phyloP scores from a whole-genome alignment of 2,888 invertebrate genomes.

The Belgica antarctica region DNA sequence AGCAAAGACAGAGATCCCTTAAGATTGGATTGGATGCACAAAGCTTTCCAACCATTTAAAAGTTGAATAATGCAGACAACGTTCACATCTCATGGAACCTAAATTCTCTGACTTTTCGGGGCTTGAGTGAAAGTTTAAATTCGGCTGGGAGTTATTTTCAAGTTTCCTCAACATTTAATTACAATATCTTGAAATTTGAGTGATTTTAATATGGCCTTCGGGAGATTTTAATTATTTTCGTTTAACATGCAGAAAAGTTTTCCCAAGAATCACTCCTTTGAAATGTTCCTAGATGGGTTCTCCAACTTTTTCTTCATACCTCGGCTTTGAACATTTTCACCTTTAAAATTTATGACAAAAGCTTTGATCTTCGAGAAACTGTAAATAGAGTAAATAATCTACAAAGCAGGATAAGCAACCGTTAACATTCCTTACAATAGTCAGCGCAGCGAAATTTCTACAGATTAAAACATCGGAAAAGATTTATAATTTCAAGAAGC shows the following conservation, averaged over 20 bases:
- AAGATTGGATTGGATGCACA: too few relatives aligned
- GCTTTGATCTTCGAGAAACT: too few relatives aligned
- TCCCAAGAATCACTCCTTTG: not conserved
- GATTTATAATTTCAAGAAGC: constrained; percentile 30
- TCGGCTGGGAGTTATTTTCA: constrained; percentile 33
- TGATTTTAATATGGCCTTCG: constrained; percentile 42
- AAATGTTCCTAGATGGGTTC: not conserved
- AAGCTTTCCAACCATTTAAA: constrained; percentile 19
- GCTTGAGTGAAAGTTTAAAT: constrained; percentile 14
- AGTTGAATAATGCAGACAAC: not conserved
- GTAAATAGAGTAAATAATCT: too few relatives aligned
- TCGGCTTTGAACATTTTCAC: not conserved
- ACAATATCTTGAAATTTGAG: constrained; percentile 7
- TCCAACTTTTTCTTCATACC: not conserved
- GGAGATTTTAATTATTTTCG: constrained; percentile 38
- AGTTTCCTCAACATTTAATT: constrained; percentile 37
- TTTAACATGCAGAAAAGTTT: constrained; percentile 32
- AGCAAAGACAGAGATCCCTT: too few relatives aligned
- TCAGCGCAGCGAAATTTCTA: not conserved
- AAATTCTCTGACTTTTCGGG: not conserved
- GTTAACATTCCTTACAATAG: too few relatives aligned
- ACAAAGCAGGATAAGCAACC: too few relatives aligned
- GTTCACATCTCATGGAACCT: not conserved
- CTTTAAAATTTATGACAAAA: too few relatives aligned
- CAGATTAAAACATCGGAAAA: not conserved